Conservation (phyloP, 2,113 vertebrate species). For the Dipodomys merriami region DNA sequence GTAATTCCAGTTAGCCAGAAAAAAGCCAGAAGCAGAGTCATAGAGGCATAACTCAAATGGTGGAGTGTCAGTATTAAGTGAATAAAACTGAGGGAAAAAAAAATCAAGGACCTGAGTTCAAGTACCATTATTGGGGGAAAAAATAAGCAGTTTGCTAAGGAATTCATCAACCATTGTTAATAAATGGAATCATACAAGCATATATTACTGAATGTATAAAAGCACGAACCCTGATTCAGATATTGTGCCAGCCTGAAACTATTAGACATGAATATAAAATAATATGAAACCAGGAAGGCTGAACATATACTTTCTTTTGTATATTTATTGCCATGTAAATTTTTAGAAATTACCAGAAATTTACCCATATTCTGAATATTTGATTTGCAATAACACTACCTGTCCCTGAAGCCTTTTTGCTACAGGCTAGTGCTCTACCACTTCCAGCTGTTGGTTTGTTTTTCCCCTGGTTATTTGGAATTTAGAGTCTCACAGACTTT, state of each 20-base stretch:
- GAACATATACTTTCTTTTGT: background rate
- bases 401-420: background rate
- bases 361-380: background rate
- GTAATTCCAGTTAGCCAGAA: too few species aligned
- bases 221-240: background rate
- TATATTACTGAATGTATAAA: background rate
- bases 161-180: background rate
- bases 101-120: too few species aligned
- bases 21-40: too few species aligned
- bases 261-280: background rate
- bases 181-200: background rate
- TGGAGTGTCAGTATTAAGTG: too few species aligned
- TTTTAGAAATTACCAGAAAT: slow-evolving; percentile 21
- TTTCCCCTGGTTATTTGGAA: too few species aligned
- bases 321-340: slow-evolving; percentile 13
- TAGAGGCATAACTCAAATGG: too few species aligned
- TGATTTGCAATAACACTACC: background rate
- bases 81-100: too few species aligned
- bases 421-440: too few species aligned
- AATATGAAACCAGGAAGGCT: background rate
- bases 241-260: background rate
- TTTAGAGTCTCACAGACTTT: too few species aligned
- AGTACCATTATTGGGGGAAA: too few species aligned
- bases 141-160: background rate
- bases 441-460: too few species aligned